phyloP scores from a whole-genome alignment of 2,113 vertebrate species.

The Barbus barbus region DNA sequence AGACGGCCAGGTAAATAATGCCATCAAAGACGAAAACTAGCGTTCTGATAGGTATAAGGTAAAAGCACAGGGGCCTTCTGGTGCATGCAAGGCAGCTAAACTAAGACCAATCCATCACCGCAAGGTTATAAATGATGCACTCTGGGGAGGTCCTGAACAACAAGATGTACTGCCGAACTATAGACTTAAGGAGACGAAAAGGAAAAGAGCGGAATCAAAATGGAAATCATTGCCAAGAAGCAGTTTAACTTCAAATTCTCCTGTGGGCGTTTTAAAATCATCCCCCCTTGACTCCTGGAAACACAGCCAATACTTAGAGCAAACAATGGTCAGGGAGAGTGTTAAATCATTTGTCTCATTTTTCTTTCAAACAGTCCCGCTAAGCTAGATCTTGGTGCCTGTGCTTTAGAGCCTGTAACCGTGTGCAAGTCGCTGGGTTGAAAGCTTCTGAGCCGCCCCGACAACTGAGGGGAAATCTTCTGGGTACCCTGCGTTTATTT shows the following conservation, averaged over 20 bases:
- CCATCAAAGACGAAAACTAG: constrained; percentile 5
- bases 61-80: constrained; percentile 7
- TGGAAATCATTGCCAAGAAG: constrained; percentile 57
- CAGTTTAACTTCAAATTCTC: constrained; percentile 60
- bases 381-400: constrained; percentile 42
- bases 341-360: constrained; percentile 64
- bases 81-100: constrained; percentile 45
- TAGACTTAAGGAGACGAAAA: constrained; percentile 18
- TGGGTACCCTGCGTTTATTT: constrained; percentile 40
- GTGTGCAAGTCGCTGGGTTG: constrained; percentile 51
- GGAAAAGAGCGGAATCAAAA: constrained; percentile 48
- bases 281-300: constrained; percentile 56
- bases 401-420: constrained; percentile 32
- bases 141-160: constrained; percentile 27
- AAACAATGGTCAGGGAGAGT: constrained; percentile 65
- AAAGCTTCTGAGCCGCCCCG: constrained; percentile 48
- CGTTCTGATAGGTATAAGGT: not conserved
- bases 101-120: constrained; percentile 26
- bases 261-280: constrained; percentile 57
- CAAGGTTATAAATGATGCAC: constrained; percentile 46
- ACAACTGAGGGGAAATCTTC: constrained; percentile 34
- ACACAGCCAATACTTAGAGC: constrained; percentile 63
- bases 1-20: constrained; percentile 39
- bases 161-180: constrained; percentile 33
- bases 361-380: constrained; percentile 42